Conservation (phyloP, 2,888 invertebrate genomes). For the Fragum sueziense region DNA sequence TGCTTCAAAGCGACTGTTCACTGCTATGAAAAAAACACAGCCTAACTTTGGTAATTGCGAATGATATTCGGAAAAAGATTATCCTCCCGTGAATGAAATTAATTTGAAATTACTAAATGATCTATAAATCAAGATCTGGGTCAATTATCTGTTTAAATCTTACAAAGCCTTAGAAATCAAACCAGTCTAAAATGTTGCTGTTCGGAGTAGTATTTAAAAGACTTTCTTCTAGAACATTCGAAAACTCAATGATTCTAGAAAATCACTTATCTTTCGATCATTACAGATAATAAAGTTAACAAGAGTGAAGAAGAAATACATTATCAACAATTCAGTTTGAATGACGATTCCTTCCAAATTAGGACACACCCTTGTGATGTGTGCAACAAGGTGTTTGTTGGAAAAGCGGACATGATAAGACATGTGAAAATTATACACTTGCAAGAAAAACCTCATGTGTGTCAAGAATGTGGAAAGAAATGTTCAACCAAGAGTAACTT, state of each 20-base stretch:
- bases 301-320: neutral
- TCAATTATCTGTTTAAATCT: too few relatives aligned
- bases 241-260: too few relatives aligned
- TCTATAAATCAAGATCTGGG: too few relatives aligned
- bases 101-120: too few relatives aligned
- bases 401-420: constrained; percentile 5
- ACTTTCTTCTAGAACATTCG: too few relatives aligned
- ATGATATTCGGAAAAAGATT: too few relatives aligned
- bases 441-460: constrained; percentile 27
- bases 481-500: constrained; percentile 37
- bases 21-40: too few relatives aligned
- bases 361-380: neutral
- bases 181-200: neutral
- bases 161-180: neutral
- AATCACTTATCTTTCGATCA: too few relatives aligned
- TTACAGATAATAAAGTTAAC: neutral
- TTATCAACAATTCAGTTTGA: neutral
- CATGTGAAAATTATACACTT: constrained; percentile 31
- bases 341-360: neutral
- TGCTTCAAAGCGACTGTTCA: too few relatives aligned
- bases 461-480: constrained; percentile 24
- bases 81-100: too few relatives aligned
- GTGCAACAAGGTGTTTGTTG: neutral
- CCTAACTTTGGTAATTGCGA: too few relatives aligned
- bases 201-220: neutral